phyloP scores from a whole-genome alignment of 2,113 vertebrate species.

The Bungarus multicinctus region DNA sequence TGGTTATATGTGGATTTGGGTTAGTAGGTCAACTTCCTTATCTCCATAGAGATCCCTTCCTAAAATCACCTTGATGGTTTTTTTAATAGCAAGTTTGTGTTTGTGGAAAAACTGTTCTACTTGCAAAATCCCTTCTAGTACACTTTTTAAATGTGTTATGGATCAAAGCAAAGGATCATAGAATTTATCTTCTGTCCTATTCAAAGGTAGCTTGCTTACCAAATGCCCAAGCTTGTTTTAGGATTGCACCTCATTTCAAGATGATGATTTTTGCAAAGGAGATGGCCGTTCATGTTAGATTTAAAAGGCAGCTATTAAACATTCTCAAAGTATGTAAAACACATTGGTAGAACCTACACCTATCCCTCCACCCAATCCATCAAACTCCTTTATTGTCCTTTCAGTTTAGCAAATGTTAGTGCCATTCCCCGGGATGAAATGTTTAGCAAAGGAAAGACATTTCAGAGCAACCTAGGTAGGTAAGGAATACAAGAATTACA shows the following conservation, averaged over 20 bases:
- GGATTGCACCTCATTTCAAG: not conserved
- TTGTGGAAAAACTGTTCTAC: not conserved
- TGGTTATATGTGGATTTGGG: not conserved
- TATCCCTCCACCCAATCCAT: constrained; percentile 19
- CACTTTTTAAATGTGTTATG: not conserved
- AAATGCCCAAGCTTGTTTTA: not conserved
- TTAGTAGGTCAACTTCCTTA: not conserved
- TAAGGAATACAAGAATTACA: constrained; percentile 69
- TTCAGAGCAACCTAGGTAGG: constrained; percentile 62
- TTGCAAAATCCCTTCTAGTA: not conserved
- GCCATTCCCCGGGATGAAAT: constrained; percentile 64
- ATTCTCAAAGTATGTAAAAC: constrained; percentile 22
- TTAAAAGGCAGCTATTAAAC: not conserved
- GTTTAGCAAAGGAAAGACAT: constrained; percentile 64
- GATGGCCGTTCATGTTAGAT: not conserved
- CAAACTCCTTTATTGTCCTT: constrained; percentile 61
- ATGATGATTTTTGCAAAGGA: not conserved
- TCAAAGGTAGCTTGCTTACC: not conserved
- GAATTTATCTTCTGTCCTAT: not conserved
- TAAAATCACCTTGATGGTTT: not conserved
- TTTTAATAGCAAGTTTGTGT: not conserved
- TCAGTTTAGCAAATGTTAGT: constrained; percentile 64
- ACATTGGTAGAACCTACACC: constrained; percentile 9
- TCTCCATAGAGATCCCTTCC: not conserved
- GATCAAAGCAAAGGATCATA: not conserved